Evolutionary conservation across 2,888 invertebrate genomes (phyloP), one percentile per base, ranked within the genome.

Genomic region (Cylloceria caligata): DNA sequence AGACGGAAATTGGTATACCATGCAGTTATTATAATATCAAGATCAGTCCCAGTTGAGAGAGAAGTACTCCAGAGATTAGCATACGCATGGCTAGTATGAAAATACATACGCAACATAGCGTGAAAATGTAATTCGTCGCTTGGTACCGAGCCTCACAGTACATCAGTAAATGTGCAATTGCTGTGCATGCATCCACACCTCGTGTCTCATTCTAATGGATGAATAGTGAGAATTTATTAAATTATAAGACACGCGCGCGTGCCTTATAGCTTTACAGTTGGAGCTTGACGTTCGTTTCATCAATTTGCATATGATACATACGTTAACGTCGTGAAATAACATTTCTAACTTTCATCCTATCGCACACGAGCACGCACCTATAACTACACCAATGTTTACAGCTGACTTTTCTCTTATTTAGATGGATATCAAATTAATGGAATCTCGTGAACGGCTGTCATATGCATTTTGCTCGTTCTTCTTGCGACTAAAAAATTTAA

Each of bases 331-430:
- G 19, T 62, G 68, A 62, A 77, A 81, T 64, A 73, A 76, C 76
- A 55, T 81, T 81, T 76, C 73, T 68, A 76, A 81, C 81, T 81
- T 81, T 81, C 81, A 81, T 73, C 76, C 62, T 68, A 67, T 52
- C 67, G 67, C 42, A 72, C 34, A 27, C 74, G 39, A 36, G 45
- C 69, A 65, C 75, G 55, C 75, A 39, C 64, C 16, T 71, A 49
- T 64, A 64, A 62, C 72, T 57, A 49, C 55, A 75, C 64, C 47
- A 74, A 49, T 62, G 27, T 27, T 21, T 60, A 45, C n/a, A 27
- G 21, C 30, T n/a, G 52, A 30, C 21, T 36, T 81, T 68, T 81
- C 57, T 73, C 67, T 77, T 67, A 73, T 81, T 73, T 47, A 62
- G 77, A 68, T 81, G 72, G 36, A 62, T 77, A 81, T 81, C 81